phyloP scores from a whole-genome alignment of 2,797 vertebrate genomes.

The Benthosema pterotum region DNA sequence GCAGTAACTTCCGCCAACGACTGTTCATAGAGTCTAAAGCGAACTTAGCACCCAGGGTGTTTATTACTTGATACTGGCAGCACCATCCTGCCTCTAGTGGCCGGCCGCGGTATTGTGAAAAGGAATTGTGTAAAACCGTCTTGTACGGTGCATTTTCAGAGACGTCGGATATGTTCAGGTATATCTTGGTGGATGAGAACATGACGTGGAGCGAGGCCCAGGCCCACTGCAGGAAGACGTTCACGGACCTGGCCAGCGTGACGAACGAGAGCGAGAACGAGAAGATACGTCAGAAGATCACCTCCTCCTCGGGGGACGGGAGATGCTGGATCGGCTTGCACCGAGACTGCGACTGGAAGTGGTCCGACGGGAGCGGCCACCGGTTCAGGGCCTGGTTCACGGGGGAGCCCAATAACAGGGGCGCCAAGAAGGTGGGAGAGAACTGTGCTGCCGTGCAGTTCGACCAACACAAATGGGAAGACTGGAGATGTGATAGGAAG shows the following conservation, averaged over 20 bases:
- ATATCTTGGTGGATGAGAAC: fast-evolving
- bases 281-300: neutral
- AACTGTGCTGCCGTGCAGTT: neutral
- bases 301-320: fast-evolving
- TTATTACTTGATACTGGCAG: too few species aligned
- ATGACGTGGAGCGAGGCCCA: slow-evolving; percentile 44
- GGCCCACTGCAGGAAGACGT: slow-evolving; percentile 33
- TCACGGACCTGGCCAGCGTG: slow-evolving; percentile 53
- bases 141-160: slow-evolving; percentile 16
- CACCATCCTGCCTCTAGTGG: too few species aligned
- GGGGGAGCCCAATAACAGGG: neutral
- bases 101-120: too few species aligned
- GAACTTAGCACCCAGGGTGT: too few species aligned
- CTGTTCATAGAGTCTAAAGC: too few species aligned
- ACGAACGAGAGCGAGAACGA: slow-evolving; percentile 6
- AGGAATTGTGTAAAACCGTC: too few species aligned
- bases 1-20: too few species aligned
- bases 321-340: slow-evolving; percentile 55
- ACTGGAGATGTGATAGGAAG: fast-evolving
- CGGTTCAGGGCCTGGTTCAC: slow-evolving; percentile 24
- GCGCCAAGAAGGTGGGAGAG: fast-evolving
- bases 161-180: neutral
- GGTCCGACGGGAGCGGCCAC: slow-evolving; percentile 22
- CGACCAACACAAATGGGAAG: neutral
- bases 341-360: slow-evolving; percentile 46